Evolutionary conservation across 1,140 invertebrate species (phyloP).

Genomic region (Goniozus legneri): DNA sequence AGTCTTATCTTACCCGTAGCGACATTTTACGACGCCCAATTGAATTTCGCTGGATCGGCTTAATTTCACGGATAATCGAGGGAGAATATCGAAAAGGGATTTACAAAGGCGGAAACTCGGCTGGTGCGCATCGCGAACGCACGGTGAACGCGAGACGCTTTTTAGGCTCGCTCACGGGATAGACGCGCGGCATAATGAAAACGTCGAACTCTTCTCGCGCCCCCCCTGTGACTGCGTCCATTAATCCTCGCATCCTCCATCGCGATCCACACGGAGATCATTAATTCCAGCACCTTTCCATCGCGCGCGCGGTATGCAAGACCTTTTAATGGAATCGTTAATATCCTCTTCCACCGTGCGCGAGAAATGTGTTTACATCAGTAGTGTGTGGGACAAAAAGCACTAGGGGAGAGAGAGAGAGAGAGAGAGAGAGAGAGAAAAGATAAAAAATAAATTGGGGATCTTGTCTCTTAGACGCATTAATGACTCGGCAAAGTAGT

Average conservation of each 20-base stretch:
- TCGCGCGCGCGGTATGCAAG: conserved; percentile 8
- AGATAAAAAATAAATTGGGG: neutral
- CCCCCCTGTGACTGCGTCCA: conserved; percentile 6
- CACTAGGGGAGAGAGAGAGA: neutral
- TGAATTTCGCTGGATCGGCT: too few species aligned
- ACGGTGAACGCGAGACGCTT: neutral
- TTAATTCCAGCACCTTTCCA: conserved; percentile 13
- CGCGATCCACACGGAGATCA: conserved; percentile 5
- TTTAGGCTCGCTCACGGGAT: too few species aligned
- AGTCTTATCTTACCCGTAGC: too few species aligned
- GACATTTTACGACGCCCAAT: too few species aligned
- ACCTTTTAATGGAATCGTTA: conserved; percentile 15
- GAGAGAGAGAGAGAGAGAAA: neutral
- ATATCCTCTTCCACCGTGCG: neutral
- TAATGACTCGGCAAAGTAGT: too few species aligned
- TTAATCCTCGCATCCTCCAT: conserved; percentile 16
- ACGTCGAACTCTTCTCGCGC: conserved; percentile 15
- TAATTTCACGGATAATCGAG: too few species aligned
- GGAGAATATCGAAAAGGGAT: conserved; percentile 9
- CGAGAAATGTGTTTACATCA: neutral
- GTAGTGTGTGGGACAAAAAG: neutral
- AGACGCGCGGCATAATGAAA: conserved; percentile 16
- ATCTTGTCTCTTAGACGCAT: neutral
- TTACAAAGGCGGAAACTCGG: neutral
- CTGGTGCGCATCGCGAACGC: neutral